Evolutionary conservation across 2,797 vertebrate species (phyloP).

Genomic region (Macroramphosus scolopax): DNA sequence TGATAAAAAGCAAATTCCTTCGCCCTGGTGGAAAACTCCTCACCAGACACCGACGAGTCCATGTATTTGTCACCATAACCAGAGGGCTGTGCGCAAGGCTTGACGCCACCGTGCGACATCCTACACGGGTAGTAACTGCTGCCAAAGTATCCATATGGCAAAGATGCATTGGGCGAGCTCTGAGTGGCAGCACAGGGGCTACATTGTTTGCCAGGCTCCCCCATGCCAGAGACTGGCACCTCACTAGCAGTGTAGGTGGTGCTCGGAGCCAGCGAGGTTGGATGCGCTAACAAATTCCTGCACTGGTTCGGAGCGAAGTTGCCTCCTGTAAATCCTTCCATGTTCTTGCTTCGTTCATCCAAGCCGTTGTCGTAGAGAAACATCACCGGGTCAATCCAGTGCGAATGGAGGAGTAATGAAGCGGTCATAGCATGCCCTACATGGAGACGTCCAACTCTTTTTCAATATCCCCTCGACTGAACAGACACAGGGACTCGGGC

Average conservation of each 20-base stretch:
- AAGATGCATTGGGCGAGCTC: constrained; percentile 89
- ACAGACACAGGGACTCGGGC: constrained; percentile 84
- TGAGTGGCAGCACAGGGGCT: constrained; percentile 93
- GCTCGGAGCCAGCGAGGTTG: constrained; percentile 89
- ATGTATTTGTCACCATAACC: constrained; percentile 91
- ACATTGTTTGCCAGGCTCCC: constrained; percentile 95
- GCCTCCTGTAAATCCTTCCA: constrained; percentile 89
- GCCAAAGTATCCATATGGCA: constrained; percentile 98
- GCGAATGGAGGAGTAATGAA: constrained; percentile 96
- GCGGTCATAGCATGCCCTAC: constrained; percentile 99
- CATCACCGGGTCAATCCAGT: constrained; percentile 99
- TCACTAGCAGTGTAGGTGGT: constrained; percentile 88
- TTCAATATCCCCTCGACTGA: constrained; percentile 86
- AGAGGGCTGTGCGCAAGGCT: constrained; percentile 89
- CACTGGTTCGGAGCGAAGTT: constrained; percentile 95
- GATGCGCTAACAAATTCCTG: constrained; percentile 95
- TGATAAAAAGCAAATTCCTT: constrained; percentile 99
- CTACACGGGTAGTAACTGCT: constrained; percentile 95
- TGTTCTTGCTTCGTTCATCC: constrained; percentile 96
- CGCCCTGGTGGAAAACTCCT: constrained; percentile 91
- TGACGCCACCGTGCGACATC: constrained; percentile 90
- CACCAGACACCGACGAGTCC: constrained; percentile 90
- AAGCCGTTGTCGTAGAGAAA: constrained; percentile 96
- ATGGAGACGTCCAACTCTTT: constrained; percentile 84
- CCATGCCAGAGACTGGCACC: constrained; percentile 87